Percentiles rank a stretch among this genome's conserved stretches.
Evolutionary conservation across 2,113 vertebrate species (phyloP).

Genomic region (Hippopotamus amphibius): DNA sequence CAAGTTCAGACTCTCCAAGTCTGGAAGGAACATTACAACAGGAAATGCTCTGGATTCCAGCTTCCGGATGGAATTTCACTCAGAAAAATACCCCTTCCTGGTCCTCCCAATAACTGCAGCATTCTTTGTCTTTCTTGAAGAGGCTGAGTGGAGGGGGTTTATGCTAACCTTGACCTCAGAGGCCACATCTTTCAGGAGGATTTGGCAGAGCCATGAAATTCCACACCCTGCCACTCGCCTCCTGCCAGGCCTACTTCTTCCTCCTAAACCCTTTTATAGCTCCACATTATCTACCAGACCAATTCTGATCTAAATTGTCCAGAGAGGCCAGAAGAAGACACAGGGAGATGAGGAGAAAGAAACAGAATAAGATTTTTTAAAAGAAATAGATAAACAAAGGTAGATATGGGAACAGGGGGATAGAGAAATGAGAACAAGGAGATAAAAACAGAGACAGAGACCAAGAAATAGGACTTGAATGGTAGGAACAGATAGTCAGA

Average conservation of each 20-base stretch:
- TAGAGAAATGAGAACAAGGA: conserved; percentile 14
- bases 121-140: conserved; percentile 80
- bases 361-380: conserved; percentile 32
- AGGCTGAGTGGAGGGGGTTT: conserved; percentile 68
- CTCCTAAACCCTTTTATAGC: conserved; percentile 74
- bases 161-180: conserved; percentile 80
- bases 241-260: conserved; percentile 72
- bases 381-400: conserved; percentile 51
- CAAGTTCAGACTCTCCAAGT: conserved; percentile 79
- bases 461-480: conserved; percentile 23
- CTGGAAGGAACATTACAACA: conserved; percentile 84
- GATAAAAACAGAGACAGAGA: conserved; percentile 22
- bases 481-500: background rate
- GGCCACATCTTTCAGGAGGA: conserved; percentile 70
- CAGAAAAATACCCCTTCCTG: conserved; percentile 79
- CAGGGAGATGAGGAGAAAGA: conserved; percentile 22
- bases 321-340: conserved; percentile 51
- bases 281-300: conserved; percentile 71
- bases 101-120: conserved; percentile 76
- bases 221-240: conserved; percentile 78
- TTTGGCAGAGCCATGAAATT: conserved; percentile 80
- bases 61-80: conserved; percentile 84
- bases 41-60: conserved; percentile 84
- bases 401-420: background rate
- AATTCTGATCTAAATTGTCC: conserved; percentile 64